phyloP scores from a whole-genome alignment of 2,888 invertebrate genomes.

The Palloptera scutellata region DNA sequence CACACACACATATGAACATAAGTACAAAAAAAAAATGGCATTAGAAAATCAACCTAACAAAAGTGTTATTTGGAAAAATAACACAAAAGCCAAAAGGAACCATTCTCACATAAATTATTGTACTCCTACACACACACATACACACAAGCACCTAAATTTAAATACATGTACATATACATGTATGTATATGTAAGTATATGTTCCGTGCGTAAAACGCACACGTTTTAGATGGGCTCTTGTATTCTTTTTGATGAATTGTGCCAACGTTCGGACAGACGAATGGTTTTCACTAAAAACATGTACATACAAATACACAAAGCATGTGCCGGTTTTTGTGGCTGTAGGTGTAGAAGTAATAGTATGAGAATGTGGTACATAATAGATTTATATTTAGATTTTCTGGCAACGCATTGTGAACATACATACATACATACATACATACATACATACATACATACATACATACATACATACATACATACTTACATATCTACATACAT shows the following conservation, averaged over 20 bases:
- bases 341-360: conserved; percentile 7
- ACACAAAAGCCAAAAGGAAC: background rate
- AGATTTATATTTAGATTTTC: conserved; percentile 49
- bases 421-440: too few relatives aligned
- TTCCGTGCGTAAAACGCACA: background rate
- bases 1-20: too few relatives aligned
- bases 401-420: conserved; percentile 2
- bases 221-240: too few relatives aligned
- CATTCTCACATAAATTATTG: background rate
- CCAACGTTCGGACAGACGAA: background rate
- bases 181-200: background rate
- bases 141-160: background rate
- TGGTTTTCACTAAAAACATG: background rate
- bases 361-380: conserved; percentile 33
- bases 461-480: background rate
- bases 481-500: background rate
- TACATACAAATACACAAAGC: background rate
- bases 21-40: too few relatives aligned
- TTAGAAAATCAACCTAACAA: too few relatives aligned
- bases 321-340: conserved; percentile 14
- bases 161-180: background rate
- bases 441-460: background rate
- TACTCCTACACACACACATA: background rate
- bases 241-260: too few relatives aligned
- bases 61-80: too few relatives aligned